phyloP scores from a whole-genome alignment of 2,888 invertebrate species.

The Leptothorax acervorum region DNA sequence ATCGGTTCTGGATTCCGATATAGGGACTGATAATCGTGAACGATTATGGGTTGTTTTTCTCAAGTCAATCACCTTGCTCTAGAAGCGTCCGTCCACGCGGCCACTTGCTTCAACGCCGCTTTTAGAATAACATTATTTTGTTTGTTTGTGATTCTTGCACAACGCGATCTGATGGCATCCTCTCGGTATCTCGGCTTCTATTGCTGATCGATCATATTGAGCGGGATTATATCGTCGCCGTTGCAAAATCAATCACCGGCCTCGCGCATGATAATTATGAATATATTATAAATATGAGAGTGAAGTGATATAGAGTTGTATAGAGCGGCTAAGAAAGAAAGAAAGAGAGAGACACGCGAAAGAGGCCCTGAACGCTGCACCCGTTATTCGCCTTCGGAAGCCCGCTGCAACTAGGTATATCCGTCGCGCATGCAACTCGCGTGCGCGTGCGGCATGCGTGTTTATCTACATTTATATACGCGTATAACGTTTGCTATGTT shows the following conservation, averaged over 20 bases:
- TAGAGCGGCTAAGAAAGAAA: constrained; percentile 51
- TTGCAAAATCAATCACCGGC: constrained; percentile 83
- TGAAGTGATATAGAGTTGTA: constrained; percentile 78
- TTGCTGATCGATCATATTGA: constrained; percentile 9
- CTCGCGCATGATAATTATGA: constrained; percentile 84
- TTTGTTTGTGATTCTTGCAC: neutral
- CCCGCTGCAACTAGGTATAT: constrained; percentile 70
- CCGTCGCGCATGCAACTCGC: constrained; percentile 35
- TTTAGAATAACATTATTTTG: constrained; percentile 4
- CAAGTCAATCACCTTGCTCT: constrained; percentile 9
- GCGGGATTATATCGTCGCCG: constrained; percentile 59
- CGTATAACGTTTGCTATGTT: constrained; percentile 66
- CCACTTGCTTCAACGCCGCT: constrained; percentile 4
- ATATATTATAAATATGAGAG: constrained; percentile 84
- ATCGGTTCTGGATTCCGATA: neutral
- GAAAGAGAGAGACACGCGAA: constrained; percentile 35
- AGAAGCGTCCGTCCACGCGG: neutral
- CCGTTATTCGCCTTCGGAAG: constrained; percentile 81
- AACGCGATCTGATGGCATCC: neutral
- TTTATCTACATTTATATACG: neutral
- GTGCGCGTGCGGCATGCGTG: constrained; percentile 17
- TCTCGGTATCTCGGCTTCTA: constrained; percentile 1
- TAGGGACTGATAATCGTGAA: neutral
- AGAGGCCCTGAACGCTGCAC: constrained; percentile 77
- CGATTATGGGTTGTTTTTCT: constrained; percentile 11